These are phyloP conservation scores for Dipodomys stephensi DNA, from an alignment of 2,113 vertebrate genomes.

Conservation along the genomic window DNA sequence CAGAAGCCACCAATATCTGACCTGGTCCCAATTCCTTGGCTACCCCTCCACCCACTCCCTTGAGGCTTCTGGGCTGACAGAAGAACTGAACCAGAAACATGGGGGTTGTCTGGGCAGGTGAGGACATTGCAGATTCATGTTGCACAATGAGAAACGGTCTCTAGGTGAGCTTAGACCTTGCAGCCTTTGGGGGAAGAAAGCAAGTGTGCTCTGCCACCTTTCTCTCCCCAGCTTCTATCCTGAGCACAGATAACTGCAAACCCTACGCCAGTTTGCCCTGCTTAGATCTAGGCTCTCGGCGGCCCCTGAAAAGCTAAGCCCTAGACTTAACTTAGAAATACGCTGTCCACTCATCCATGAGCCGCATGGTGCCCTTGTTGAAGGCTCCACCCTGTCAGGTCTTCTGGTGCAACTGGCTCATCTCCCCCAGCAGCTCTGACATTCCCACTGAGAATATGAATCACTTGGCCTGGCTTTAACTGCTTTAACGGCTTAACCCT, in stretches of 20 bases:
- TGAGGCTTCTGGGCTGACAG: background rate
- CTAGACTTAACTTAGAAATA: too few relatives aligned
- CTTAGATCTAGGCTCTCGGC: background rate
- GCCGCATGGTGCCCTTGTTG: background rate
- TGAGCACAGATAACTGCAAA: background rate
- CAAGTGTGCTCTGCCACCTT: background rate
- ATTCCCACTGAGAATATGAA: background rate
- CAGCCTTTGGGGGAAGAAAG: background rate
- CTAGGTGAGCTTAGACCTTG: background rate
- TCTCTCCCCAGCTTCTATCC: background rate
- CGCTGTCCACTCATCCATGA: too few relatives aligned
- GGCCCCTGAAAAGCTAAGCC: background rate
- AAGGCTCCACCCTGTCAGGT: background rate
- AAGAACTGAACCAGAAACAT: background rate
- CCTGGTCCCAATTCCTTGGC: too few relatives aligned
- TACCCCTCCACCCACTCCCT: too few relatives aligned
- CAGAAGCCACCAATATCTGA: too few relatives aligned
- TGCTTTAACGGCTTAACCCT: background rate
- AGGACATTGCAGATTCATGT: background rate
- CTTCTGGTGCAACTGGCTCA: background rate
- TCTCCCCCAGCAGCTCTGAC: too few relatives aligned
- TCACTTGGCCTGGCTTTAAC: background rate
- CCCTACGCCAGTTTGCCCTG: fast-evolving
- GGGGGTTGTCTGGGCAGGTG: too few relatives aligned
- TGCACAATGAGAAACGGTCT: background rate